Evolutionary conservation across 2,888 invertebrate genomes (phyloP).

Genomic region (Falcaria lacertinaria): DNA sequence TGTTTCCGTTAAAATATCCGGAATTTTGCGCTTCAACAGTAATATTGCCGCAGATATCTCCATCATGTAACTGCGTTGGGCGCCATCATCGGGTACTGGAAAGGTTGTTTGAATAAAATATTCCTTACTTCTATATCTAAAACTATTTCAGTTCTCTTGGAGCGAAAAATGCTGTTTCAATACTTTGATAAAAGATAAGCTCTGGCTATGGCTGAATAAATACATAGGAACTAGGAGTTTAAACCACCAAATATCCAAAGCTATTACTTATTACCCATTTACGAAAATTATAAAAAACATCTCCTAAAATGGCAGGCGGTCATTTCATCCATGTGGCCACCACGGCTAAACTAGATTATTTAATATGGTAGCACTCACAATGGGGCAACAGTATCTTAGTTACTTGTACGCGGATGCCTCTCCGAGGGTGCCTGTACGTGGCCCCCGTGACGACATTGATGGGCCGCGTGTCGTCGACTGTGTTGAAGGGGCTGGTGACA

Average conservation of each 20-base stretch:
- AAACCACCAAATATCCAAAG: too few relatives aligned
- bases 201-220: too few relatives aligned
- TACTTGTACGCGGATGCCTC: conserved; percentile 65
- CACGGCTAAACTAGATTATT: too few relatives aligned
- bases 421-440: conserved; percentile 52
- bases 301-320: too few relatives aligned
- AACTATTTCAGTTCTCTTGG: too few relatives aligned
- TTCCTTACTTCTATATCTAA: neutral
- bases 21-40: conserved; percentile 46
- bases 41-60: conserved; percentile 50
- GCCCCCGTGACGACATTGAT: conserved; percentile 53
- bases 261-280: too few relatives aligned
- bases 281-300: too few relatives aligned
- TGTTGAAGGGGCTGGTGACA: conserved; percentile 35
- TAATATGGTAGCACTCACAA: conserved; percentile 37
- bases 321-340: too few relatives aligned
- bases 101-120: neutral
- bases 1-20: conserved; percentile 49
- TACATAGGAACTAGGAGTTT: too few relatives aligned
- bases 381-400: conserved; percentile 52
- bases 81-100: conserved; percentile 1
- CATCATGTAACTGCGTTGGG: conserved; percentile 40
- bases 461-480: conserved; percentile 35
- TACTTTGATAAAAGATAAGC: too few relatives aligned
- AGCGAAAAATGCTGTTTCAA: too few relatives aligned